Conservation (phyloP, 1,140 invertebrate genomes). For the Drosophila parvula region DNA sequence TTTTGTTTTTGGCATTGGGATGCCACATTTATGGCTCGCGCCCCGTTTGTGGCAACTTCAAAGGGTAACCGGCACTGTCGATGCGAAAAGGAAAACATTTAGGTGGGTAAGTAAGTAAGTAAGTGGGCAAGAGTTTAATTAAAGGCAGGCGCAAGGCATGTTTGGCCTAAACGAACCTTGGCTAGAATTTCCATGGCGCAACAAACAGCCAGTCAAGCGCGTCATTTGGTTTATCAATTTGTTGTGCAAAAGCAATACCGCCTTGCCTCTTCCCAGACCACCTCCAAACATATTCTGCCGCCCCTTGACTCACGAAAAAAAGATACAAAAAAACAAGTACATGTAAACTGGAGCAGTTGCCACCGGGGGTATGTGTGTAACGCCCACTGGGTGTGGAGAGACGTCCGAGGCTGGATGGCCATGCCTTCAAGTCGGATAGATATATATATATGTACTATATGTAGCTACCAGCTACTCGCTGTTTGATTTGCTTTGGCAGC, state of each 20-base stretch:
- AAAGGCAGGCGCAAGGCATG: conserved; percentile 39
- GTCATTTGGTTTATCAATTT: conserved; percentile 53
- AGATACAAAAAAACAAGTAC: not conserved
- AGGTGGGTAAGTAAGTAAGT: conserved; percentile 10
- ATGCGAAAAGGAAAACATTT: conserved; percentile 32
- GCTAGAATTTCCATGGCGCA: conserved; percentile 51
- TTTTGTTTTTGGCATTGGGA: conserved; percentile 30
- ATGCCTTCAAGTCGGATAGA: conserved; percentile 49
- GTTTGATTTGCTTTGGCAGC: conserved; percentile 68
- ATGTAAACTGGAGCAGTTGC: conserved; percentile 48
- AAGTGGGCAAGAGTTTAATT: conserved; percentile 46
- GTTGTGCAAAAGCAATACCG: conserved; percentile 31
- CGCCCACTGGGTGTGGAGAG: conserved; percentile 72
- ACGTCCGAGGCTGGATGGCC: conserved; percentile 49
- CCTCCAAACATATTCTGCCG: conserved; percentile 1
- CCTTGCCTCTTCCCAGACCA: not conserved
- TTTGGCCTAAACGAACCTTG: conserved; percentile 42
- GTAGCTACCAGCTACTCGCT: conserved; percentile 38
- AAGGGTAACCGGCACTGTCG: conserved; percentile 24
- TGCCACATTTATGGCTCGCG: conserved; percentile 37
- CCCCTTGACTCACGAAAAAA: conserved; percentile 47
- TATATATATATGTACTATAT: conserved; percentile 7
- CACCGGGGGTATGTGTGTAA: conserved; percentile 34
- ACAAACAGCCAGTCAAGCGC: conserved; percentile 38
- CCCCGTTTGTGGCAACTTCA: conserved; percentile 16